Conservation (phyloP, 2,888 invertebrate species). For the Junonia oenone region DNA sequence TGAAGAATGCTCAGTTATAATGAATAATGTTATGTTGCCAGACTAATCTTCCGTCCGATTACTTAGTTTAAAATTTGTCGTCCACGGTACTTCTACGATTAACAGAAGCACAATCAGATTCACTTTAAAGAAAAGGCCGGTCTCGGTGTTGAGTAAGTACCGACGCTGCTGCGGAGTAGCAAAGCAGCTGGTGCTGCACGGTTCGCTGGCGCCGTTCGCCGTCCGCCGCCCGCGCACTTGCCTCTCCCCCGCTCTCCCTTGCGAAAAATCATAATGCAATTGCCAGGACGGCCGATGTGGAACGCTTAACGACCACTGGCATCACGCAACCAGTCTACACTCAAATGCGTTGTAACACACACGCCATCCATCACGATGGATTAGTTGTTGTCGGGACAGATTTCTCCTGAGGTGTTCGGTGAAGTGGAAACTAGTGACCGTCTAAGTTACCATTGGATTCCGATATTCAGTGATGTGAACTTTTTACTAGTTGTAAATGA, state of each 20-base stretch:
- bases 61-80: background rate
- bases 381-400: constrained; percentile 65
- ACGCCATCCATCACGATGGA: constrained; percentile 76
- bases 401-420: constrained; percentile 64
- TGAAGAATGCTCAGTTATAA: constrained; percentile 21
- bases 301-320: constrained; percentile 66
- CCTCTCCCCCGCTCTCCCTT: constrained; percentile 64
- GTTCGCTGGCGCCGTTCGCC: constrained; percentile 61
- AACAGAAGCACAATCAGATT: constrained; percentile 30
- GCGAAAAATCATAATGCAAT: constrained; percentile 79
- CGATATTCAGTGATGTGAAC: constrained; percentile 69
- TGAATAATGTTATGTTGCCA: background rate
- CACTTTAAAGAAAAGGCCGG: constrained; percentile 27
- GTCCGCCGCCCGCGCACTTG: constrained; percentile 47
- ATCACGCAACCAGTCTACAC: constrained; percentile 75
- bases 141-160: constrained; percentile 46
- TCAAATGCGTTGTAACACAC: constrained; percentile 76
- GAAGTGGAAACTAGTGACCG: constrained; percentile 52
- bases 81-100: background rate
- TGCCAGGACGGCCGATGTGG: constrained; percentile 76
- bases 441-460: constrained; percentile 68
- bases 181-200: constrained; percentile 70
- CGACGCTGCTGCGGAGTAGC: constrained; percentile 44
- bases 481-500: constrained; percentile 38
- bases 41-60: background rate